Evolutionary conservation across 2,113 vertebrate species (phyloP).

Genomic region (Meriones unguiculatus): DNA sequence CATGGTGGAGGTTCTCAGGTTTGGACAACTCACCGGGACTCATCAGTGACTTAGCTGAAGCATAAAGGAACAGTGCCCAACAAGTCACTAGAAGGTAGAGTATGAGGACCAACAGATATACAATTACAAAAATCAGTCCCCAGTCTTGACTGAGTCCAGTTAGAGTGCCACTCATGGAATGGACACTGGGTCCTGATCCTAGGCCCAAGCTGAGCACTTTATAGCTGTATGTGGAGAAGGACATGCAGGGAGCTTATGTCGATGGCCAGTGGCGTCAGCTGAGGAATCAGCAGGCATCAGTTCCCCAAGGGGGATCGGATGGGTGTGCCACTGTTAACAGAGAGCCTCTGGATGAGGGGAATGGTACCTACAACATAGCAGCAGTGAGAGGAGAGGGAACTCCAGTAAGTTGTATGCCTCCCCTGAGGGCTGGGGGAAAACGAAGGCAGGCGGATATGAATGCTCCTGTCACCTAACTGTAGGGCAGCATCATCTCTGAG

Average conservation of each 20-base stretch:
- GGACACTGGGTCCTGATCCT: neutral
- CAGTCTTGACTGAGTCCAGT: neutral
- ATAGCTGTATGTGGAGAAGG: neutral
- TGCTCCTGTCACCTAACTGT: neutral
- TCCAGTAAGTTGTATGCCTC: neutral
- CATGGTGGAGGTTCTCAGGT: neutral
- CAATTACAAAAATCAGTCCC: neutral
- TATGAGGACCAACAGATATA: neutral
- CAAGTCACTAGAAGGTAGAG: neutral
- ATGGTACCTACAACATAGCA: neutral
- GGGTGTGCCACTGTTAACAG: too few relatives aligned
- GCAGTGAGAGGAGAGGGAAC: neutral
- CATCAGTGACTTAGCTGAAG: neutral
- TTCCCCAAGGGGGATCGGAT: neutral
- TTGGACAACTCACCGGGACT: neutral
- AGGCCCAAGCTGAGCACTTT: neutral
- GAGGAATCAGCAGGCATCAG: neutral
- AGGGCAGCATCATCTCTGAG: neutral
- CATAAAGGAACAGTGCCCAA: neutral
- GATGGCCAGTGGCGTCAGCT: neutral
- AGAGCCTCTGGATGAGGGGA: neutral
- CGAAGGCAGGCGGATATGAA: neutral
- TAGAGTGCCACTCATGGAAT: neutral
- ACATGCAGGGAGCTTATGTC: neutral
- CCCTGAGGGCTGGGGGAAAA: neutral